Percentiles rank a stretch among this genome's conserved stretches.
Evolutionary conservation across 2,113 vertebrate species (phyloP).

Genomic region (Alethe castanea): DNA sequence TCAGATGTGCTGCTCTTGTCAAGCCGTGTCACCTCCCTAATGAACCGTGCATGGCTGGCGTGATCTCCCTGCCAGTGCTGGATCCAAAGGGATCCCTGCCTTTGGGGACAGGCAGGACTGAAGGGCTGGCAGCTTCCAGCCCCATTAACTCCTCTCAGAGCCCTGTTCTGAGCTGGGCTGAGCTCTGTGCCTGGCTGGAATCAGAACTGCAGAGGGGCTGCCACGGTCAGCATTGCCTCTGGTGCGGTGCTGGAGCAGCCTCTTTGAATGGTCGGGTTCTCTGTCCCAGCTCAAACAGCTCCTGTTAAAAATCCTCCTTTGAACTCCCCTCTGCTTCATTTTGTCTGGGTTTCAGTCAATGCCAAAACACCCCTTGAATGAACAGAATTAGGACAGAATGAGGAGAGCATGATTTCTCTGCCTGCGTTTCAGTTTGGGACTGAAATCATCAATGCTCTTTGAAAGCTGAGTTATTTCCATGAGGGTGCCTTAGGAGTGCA

Average conservation of each 20-base stretch:
- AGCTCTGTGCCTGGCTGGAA: neutral
- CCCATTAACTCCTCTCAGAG: neutral
- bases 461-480: constrained; percentile 11
- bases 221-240: neutral
- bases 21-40: neutral
- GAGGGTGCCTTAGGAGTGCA: constrained; percentile 25
- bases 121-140: neutral
- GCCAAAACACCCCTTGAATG: neutral
- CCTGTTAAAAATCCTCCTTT: neutral
- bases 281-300: neutral
- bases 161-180: neutral
- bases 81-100: neutral
- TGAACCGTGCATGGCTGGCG: fast-evolving
- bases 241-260: neutral
- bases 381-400: neutral
- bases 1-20: neutral
- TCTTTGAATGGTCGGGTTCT: neutral
- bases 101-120: neutral
- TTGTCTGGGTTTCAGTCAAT: neutral
- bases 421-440: neutral
- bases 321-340: neutral
- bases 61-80: neutral
- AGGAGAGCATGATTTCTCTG: neutral
- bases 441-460: neutral
- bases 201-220: neutral